Evolutionary conservation across 2,888 invertebrate genomes (phyloP), one percentile per base, ranked within the genome.

Genomic region (Aphrophora alni): DNA sequence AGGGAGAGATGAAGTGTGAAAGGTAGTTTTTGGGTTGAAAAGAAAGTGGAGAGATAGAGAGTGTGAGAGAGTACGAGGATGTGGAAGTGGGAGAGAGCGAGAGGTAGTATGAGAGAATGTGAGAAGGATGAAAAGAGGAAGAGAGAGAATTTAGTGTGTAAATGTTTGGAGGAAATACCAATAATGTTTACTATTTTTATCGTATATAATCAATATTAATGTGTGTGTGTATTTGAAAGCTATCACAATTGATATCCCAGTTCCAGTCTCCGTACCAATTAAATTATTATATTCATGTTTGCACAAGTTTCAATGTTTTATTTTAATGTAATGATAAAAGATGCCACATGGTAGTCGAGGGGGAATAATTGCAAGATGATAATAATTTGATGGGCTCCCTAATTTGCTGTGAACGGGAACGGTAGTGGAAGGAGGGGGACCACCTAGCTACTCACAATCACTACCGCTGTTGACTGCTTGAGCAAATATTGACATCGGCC

Each of bases 401-500:
- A 78, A 78, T 78, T 78, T 78, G 78, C 59, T 59, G 69, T 68
- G 59, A 14, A 26, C 51, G 77, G 77, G 77, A 33, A 69, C 21
- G 59, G 77, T 25, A 59, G 51, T 27, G 68, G 76, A 59, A 26
- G 38, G 73, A 28, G 21, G 73, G 44, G 44, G 17, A 12, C 44
- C 33, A 33, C 2, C 59, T 4, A 21, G 21, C 5, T 59, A 72
- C 78, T 78, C 78, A 78, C 78, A 78, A 78, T 78, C 78, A 78
- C 51, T 33, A 21, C 59, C 72, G 38, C 72, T 77, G 76, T 69
- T 68, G 81, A 80, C 74, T 78, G 78, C 51, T 71, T 59, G 44
- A 59, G 33, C 78, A 33, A 81, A 81, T 81, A 81, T 81, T 81
- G 81, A 81, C 77, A 78, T 26, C 74, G 71, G 80, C 68, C 77